These are phyloP conservation scores for Odontocerum albicorne DNA, from an alignment of 2,888 invertebrate genomes.

Conservation along the genomic window DNA sequence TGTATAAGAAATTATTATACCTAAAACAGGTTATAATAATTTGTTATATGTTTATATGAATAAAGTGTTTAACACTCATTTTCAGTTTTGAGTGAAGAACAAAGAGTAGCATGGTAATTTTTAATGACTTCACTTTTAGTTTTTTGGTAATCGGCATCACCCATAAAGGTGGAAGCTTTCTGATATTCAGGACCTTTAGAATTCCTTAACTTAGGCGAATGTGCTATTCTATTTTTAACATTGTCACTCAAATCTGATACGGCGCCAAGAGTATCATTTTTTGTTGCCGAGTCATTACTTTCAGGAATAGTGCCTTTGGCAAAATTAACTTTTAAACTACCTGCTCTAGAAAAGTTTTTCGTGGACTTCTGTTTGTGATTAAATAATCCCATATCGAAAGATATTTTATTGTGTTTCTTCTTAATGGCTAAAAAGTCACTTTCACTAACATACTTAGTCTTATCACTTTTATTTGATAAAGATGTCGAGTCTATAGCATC, in stretches of 20 bases:
- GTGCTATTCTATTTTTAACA: slow-evolving; percentile 34
- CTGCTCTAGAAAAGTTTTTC: slow-evolving; percentile 24
- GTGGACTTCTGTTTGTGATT: slow-evolving; percentile 27
- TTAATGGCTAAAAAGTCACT: slow-evolving; percentile 32
- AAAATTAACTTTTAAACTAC: slow-evolving; percentile 25
- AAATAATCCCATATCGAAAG: slow-evolving; percentile 28
- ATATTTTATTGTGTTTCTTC: slow-evolving; percentile 30
- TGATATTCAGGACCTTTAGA: slow-evolving; percentile 23
- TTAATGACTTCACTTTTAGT: slow-evolving; percentile 33
- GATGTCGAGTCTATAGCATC: slow-evolving; percentile 3
- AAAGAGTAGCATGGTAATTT: slow-evolving; percentile 31
- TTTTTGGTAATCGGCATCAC: slow-evolving; percentile 30
- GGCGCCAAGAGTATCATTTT: slow-evolving; percentile 6
- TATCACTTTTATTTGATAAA: slow-evolving; percentile 12
- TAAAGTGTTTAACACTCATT: neutral
- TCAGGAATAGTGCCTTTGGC: slow-evolving; percentile 15
- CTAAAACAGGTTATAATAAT: too few species aligned
- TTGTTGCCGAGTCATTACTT: neutral
- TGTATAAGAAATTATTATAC: too few species aligned
- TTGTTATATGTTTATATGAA: too few species aligned
- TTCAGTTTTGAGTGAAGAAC: slow-evolving; percentile 23
- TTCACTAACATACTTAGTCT: slow-evolving; percentile 28
- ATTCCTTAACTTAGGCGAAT: slow-evolving; percentile 33
- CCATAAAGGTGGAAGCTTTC: slow-evolving; percentile 25
- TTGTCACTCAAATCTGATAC: slow-evolving; percentile 30